These are phyloP conservation scores for Epizoanthus stellaris DNA, from an alignment of 92 coral and sea anemone genomes.

Conservation along the genomic window DNA sequence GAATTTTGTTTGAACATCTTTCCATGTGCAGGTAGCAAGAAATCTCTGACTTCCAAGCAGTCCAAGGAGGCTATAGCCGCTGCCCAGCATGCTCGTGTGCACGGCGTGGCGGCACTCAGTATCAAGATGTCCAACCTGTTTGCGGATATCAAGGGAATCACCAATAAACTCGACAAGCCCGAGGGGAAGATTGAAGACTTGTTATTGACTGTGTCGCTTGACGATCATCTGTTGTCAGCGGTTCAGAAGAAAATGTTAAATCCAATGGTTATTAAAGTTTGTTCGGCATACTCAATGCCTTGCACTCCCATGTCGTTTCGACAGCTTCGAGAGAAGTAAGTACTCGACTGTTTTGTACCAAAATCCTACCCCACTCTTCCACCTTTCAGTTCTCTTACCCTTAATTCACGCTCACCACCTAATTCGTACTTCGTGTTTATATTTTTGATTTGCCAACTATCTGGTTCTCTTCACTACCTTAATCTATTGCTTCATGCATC, in stretches of 20 bases:
- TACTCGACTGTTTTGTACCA: background rate
- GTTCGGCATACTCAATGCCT: constrained; percentile 86
- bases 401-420: too few species aligned
- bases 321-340: constrained; percentile 86
- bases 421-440: too few species aligned
- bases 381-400: background rate
- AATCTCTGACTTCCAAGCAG: background rate
- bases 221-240: constrained; percentile 77
- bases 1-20: background rate
- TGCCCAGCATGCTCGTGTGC: constrained; percentile 69
- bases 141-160: constrained; percentile 75
- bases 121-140: constrained; percentile 80
- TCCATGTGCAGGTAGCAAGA: constrained; percentile 39
- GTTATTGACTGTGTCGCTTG: constrained; percentile 79
- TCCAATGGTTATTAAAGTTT: constrained; percentile 93
- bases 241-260: constrained; percentile 77
- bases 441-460: too few species aligned
- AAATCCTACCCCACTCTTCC: background rate
- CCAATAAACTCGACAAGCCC: constrained; percentile 69
- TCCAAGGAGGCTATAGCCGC: constrained; percentile 68
- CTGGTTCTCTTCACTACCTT: too few species aligned
- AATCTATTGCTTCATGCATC: too few species aligned
- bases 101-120: constrained; percentile 78
- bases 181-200: constrained; percentile 84
- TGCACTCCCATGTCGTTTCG: constrained; percentile 76